Evolutionary conservation across 30 jellyfish, hydroid and myxozoan species (phyloP).

Genomic region (Nemopilema nomurai): DNA sequence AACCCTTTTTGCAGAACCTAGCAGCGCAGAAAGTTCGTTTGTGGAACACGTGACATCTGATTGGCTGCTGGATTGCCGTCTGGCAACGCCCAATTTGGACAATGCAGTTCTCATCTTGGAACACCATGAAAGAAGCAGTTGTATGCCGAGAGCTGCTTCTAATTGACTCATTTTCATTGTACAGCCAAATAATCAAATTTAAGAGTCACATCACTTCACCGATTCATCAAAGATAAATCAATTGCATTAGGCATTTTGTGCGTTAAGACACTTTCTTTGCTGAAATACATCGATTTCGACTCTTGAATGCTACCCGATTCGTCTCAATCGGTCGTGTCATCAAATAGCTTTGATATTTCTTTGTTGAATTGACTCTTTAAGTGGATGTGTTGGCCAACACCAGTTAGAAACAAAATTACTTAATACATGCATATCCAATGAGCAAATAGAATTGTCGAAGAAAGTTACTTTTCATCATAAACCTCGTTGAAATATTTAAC

Average conservation of each 20-base stretch:
- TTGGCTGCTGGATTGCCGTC: neutral
- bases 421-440: slow-evolving; percentile 10
- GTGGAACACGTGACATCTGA: no score
- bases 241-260: neutral
- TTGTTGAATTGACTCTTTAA: neutral
- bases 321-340: neutral
- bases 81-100: no score
- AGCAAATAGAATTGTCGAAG: slow-evolving; percentile 16
- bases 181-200: neutral
- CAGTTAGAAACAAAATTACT: slow-evolving; percentile 5
- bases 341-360: neutral
- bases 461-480: slow-evolving; percentile 10
- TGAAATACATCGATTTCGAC: neutral
- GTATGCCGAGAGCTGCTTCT: neutral
- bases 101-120: no score
- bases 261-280: neutral
- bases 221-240: neutral
- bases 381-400: slow-evolving; percentile 4
- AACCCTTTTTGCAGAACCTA: no score
- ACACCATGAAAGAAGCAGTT: neutral
- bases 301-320: neutral
- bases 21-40: no score
- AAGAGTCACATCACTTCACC: neutral
- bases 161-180: neutral
- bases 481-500: slow-evolving; percentile 7